Evolutionary conservation across 30 jellyfish, hydroid and myxozoan species (phyloP), one percentile per base, ranked within the genome.

Genomic region (Haliclystus octoradiatus): DNA sequence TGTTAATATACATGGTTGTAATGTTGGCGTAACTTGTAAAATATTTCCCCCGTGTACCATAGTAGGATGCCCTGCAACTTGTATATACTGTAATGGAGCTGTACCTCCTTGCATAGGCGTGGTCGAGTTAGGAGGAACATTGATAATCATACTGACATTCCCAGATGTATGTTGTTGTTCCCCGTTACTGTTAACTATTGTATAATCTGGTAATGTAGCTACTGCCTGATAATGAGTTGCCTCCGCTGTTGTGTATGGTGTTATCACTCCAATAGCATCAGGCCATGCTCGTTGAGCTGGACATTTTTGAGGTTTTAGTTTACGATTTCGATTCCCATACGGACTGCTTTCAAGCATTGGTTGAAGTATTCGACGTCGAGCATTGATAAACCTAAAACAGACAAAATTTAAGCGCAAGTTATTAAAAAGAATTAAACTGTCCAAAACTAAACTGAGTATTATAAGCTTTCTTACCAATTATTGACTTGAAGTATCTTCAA

Each of bases 261-360:
- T 52, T 60, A 70, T 76, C 53, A 87, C 93, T 1, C 97, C 97
- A 52, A 88, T 88, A 22, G 97, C 47, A 22, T 81, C 93, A 0
- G 97, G 89, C 97, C 97, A 88, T 28, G 89, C 95, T 28, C 84
- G 79, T 65, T 88, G 97, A 13, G 97, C 97, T 4, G 97, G 95
- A 52, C 73, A 63, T 68, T 77, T 75, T 82, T 81, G 97, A 49
- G 84, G 96, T 53, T 88, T 88, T 25, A 92, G 60, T 73, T 88
- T 88, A 74, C 80, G 80, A 65, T 92, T 91, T 47, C 93, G 62
- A 33, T 69, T 79, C 25, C 88, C 74, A 60, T 52, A 73, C 35
- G 97, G 66, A 19, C 92, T 75, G 75, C 77, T 72, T 29, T 87
- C 96, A 30, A 87, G 87, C 96, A 87, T 87, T 3, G 97, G 97